Evolutionary conservation across 2,113 vertebrate species (phyloP).

Genomic region (Scomber colias): DNA sequence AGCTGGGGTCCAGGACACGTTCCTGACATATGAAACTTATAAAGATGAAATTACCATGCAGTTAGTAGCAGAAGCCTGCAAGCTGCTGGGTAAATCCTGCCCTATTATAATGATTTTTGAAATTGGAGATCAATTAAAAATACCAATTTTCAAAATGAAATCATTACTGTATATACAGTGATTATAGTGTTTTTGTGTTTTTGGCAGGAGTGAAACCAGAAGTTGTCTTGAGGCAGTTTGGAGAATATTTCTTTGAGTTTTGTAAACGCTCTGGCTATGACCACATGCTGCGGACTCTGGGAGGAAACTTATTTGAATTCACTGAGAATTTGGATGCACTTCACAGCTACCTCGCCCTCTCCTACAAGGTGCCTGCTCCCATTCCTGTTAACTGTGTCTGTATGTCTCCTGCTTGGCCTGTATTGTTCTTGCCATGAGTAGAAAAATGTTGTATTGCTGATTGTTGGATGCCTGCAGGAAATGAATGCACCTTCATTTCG

Average conservation of each 20-base stretch:
- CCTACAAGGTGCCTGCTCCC: slow-evolving; percentile 84
- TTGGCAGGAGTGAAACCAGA: slow-evolving; percentile 83
- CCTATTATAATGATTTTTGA: no score
- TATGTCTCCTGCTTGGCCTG: not conserved
- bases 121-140: no score
- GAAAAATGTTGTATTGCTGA: no score
- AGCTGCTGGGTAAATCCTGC: slow-evolving; percentile 81
- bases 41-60: slow-evolving; percentile 86
- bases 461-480: slow-evolving; percentile 67
- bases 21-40: slow-evolving; percentile 86
- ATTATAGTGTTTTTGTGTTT: slow-evolving; percentile 20
- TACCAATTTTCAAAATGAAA: no score
- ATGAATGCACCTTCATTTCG: slow-evolving; percentile 87
- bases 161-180: no score
- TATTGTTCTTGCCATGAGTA: no score
- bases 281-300: slow-evolving; percentile 88
- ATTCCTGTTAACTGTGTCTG: not conserved
- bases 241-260: slow-evolving; percentile 89
- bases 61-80: slow-evolving; percentile 83
- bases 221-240: slow-evolving; percentile 85
- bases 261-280: slow-evolving; percentile 88
- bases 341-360: slow-evolving; percentile 87
- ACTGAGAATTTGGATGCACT: slow-evolving; percentile 88
- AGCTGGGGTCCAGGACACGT: slow-evolving; percentile 83
- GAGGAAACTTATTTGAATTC: slow-evolving; percentile 87